A percentile compares a stretch with the other conserved stretches of the same genome.
These are phyloP conservation scores for Tinamus major DNA, from an alignment of 2,797 vertebrate species.

Conservation along the genomic window DNA sequence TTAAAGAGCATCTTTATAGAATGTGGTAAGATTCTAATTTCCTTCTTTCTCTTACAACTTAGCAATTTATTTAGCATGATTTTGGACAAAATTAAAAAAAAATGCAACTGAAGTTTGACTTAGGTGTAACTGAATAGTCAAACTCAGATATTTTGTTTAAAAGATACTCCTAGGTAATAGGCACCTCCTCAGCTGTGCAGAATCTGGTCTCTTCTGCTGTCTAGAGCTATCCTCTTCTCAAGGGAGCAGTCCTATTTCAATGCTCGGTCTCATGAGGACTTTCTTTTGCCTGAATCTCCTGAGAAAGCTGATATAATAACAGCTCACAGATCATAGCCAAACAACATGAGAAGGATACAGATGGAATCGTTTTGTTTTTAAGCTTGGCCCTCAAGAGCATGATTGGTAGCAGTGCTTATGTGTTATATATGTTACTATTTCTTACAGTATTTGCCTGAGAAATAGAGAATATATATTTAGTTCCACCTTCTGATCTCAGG, in stretches of 20 bases:
- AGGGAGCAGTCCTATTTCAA: background rate
- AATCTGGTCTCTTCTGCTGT: background rate
- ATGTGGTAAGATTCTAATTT: background rate
- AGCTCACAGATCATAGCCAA: slow-evolving; percentile 47
- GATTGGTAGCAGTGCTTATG: slow-evolving; percentile 38
- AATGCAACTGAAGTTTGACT: background rate
- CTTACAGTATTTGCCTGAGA: slow-evolving; percentile 26
- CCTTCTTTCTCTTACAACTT: background rate
- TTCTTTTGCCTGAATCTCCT: background rate
- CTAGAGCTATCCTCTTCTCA: background rate
- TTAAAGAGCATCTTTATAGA: background rate
- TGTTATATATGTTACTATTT: slow-evolving; percentile 27
- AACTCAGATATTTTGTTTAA: background rate
- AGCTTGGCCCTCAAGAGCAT: slow-evolving; percentile 27
- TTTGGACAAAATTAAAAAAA: background rate
- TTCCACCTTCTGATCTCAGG: slow-evolving; percentile 23
- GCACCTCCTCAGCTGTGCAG: accelerated
- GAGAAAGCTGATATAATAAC: slow-evolving; percentile 48
- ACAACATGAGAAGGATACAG: slow-evolving; percentile 53
- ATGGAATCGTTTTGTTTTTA: slow-evolving; percentile 67
- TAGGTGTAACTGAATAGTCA: background rate
- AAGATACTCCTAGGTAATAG: background rate
- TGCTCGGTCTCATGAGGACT: background rate
- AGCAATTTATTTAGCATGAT: background rate
- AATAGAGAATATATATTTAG: slow-evolving; percentile 47